Base-by-base conservation (phyloP, 2,113 vertebrate genomes). In the Lates calcarifer region DNA sequence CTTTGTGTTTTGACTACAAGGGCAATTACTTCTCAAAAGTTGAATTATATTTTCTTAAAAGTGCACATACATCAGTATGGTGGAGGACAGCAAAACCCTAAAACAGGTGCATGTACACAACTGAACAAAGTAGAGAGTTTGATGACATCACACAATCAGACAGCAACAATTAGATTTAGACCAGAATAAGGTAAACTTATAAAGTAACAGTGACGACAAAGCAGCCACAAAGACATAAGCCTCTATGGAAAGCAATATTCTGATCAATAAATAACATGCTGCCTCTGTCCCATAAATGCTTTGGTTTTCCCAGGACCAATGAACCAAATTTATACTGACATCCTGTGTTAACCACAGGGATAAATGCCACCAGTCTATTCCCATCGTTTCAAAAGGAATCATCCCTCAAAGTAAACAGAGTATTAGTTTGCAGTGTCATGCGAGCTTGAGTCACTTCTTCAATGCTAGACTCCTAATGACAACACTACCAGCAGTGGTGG, bases 331-430 rank as follows among this genome's bases (percentile, higher is more conserved):
- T 39, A 51, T 24, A 47, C 8, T 29, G 43, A 17, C 47, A 55
- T 47, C 39, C 43, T 3, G 13, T 20, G 33, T 29, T 57, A 11
- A 20, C 26, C 24, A 15, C 2, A 26, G 17, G 49, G 14, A 58
- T 18, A 45, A 49, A 75, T 55, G 60, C 37, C 66, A 31, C 7
- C 15, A 45, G 41, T 33, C 33, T 49, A 63, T n/a, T 56, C 45
- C 31, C 17, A 57, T 43, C 26, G 28, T 33, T 77, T 66, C 2
- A 84, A 69, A 64, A 41, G 8, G 47, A 11, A 68, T 63, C 35
- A 33, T 65, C 45, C 64, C 70, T 75, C 15, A 76, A 72, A 63
- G 55, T 77, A 85, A 87, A 81, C 65, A 70, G 62, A 53, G 53
- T 61, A 74, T 68, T 79, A 68, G 47, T 47, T 79, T 63, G 14